Conservation (phyloP, 1,140 invertebrate genomes). For the Ostrea denselamellosa region DNA sequence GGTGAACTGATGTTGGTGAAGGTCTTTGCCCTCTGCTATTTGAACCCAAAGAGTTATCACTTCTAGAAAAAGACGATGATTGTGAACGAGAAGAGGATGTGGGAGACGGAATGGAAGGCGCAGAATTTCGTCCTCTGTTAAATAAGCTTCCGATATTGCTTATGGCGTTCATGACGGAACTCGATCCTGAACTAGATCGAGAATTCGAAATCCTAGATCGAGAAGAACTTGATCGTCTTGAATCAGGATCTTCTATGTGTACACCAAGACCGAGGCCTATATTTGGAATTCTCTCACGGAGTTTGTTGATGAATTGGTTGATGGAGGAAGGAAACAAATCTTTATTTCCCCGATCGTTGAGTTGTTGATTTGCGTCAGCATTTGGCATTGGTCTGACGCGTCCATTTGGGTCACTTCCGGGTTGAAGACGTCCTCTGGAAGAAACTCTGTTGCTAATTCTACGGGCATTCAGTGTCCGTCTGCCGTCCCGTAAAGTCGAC, state of each 20-base stretch:
- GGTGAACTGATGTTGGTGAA: not conserved
- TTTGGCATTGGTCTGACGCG: not conserved
- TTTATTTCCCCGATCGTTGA: not conserved
- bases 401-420: not conserved
- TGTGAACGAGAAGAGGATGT: not conserved
- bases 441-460: not conserved
- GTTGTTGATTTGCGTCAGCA: not conserved
- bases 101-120: not conserved
- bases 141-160: not conserved
- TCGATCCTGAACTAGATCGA: not conserved
- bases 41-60: not conserved
- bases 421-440: not conserved
- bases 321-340: conserved; percentile 25
- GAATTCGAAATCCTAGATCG: not conserved
- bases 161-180: not conserved
- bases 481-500: not conserved
- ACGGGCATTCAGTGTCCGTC: not conserved
- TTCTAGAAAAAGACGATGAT: not conserved
- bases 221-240: conserved; percentile 1
- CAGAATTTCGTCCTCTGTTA: conserved; percentile 1
- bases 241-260: not conserved
- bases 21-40: conserved; percentile 15
- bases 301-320: conserved; percentile 23
- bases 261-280: conserved; percentile 39
- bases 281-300: conserved; percentile 39